Evolutionary conservation across 2,888 invertebrate genomes (phyloP).

Genomic region (Scaeva pyrastri): DNA sequence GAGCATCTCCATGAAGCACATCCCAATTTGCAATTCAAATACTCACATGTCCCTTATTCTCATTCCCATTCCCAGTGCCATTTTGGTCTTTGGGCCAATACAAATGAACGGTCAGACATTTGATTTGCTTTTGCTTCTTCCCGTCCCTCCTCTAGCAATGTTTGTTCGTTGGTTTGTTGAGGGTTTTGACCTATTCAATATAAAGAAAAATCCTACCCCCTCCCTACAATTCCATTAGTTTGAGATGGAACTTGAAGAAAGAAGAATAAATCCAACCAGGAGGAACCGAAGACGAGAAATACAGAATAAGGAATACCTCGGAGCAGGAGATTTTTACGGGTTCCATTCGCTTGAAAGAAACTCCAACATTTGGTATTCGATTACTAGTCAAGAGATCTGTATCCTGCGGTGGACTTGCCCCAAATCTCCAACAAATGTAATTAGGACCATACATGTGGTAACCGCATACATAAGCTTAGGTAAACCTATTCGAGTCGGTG

Average conservation of each 20-base stretch:
- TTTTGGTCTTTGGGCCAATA: slow-evolving; percentile 52
- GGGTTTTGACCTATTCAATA: slow-evolving; percentile 64
- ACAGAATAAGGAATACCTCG: slow-evolving; percentile 14
- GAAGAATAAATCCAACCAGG: slow-evolving; percentile 6
- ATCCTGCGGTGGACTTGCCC: slow-evolving; percentile 66
- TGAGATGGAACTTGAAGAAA: slow-evolving; percentile 16
- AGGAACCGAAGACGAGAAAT: slow-evolving; percentile 19
- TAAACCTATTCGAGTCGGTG: slow-evolving; percentile 10
- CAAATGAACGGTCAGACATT: slow-evolving; percentile 62
- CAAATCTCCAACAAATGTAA: slow-evolving; percentile 73
- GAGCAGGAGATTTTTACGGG: slow-evolving; percentile 43
- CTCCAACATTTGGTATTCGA: slow-evolving; percentile 67
- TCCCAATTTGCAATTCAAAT: slow-evolving; percentile 72
- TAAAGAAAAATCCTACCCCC: background rate
- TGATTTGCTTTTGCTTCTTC: slow-evolving; percentile 15
- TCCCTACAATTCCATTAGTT: slow-evolving; percentile 59
- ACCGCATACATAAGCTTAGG: slow-evolving; percentile 63
- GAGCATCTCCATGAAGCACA: slow-evolving; percentile 54
- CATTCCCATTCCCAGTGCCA: background rate
- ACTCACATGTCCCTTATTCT: slow-evolving; percentile 35
- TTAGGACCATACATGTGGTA: slow-evolving; percentile 70
- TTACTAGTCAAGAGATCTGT: slow-evolving; percentile 66
- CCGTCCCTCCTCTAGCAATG: background rate
- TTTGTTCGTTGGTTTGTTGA: slow-evolving; percentile 41
- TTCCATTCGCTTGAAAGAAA: slow-evolving; percentile 42